Conservation (phyloP, 2,113 vertebrate genomes). For the Zonotrichia leucophrys region DNA sequence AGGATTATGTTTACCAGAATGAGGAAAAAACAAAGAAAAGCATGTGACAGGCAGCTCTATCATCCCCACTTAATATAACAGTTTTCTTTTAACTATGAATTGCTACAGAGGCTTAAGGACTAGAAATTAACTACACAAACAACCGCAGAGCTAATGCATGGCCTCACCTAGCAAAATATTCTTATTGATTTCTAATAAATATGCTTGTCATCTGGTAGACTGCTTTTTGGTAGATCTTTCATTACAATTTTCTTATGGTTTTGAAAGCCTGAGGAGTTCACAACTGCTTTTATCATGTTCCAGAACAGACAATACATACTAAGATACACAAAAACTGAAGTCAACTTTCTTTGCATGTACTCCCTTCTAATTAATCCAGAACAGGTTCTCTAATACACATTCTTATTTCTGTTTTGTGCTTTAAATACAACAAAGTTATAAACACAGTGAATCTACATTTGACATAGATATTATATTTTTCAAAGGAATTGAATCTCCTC, state of each 20-base stretch:
- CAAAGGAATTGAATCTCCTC: not conserved
- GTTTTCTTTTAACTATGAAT: not conserved
- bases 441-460: not conserved
- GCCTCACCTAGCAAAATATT: not conserved
- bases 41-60: not conserved
- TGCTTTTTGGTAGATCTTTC: not conserved
- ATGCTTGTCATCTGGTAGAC: not conserved
- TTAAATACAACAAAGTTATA: not conserved
- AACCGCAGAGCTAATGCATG: not conserved
- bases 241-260: not conserved
- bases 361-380: not conserved
- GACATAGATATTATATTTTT: not conserved
- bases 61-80: not conserved
- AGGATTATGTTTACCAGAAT: not conserved
- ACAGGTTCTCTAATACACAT: not conserved
- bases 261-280: not conserved
- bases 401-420: not conserved
- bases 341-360: not conserved
- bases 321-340: not conserved
- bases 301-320: not conserved
- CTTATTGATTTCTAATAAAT: not conserved
- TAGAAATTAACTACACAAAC: not conserved
- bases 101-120: not conserved
- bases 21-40: not conserved
- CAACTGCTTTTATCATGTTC: not conserved